Percentiles rank a stretch among this genome's conserved stretches.
Evolutionary conservation across 2,797 vertebrate genomes (phyloP).

Genomic region (Cryptoblepharus egeriae): DNA sequence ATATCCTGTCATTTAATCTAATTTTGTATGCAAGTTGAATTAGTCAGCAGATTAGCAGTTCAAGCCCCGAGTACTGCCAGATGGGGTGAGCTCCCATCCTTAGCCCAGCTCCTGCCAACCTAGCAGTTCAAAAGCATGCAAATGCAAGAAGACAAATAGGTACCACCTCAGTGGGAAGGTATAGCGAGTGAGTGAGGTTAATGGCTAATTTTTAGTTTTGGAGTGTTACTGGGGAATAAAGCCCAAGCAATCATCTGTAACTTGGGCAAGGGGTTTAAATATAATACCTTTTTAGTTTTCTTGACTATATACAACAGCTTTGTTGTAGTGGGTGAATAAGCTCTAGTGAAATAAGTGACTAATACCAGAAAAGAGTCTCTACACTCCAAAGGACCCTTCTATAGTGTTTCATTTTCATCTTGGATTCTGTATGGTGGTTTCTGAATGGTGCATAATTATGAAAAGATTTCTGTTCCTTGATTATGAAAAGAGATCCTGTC

Average conservation of each 20-base stretch:
- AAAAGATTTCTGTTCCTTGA: slow-evolving; percentile 80
- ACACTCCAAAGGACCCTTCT: slow-evolving; percentile 65
- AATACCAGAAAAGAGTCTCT: slow-evolving; percentile 71
- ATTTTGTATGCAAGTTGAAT: slow-evolving; percentile 1
- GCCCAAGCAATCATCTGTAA: not conserved
- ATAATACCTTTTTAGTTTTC: slow-evolving; percentile 31
- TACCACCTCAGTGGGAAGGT: too few relatives aligned
- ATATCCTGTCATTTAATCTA: not conserved
- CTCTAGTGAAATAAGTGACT: slow-evolving; percentile 76
- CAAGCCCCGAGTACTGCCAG: too few relatives aligned
- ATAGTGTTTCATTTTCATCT: slow-evolving; percentile 75
- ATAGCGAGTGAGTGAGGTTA: slow-evolving; percentile 10
- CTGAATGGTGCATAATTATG: slow-evolving; percentile 83
- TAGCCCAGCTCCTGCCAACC: too few relatives aligned
- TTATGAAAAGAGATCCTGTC: slow-evolving; percentile 80
- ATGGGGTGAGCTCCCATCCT: too few relatives aligned
- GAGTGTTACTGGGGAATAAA: not conserved
- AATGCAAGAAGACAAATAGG: too few relatives aligned
- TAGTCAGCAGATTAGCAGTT: too few relatives aligned
- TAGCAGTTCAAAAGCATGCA: too few relatives aligned
- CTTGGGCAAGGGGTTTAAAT: not conserved
- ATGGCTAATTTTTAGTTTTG: not conserved
- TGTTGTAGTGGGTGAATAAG: slow-evolving; percentile 72
- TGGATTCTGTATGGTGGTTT: slow-evolving; percentile 75
- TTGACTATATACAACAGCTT: slow-evolving; percentile 65